Evolutionary conservation across 2,888 invertebrate species (phyloP).

Genomic region (Psococerastis gibbosa): DNA sequence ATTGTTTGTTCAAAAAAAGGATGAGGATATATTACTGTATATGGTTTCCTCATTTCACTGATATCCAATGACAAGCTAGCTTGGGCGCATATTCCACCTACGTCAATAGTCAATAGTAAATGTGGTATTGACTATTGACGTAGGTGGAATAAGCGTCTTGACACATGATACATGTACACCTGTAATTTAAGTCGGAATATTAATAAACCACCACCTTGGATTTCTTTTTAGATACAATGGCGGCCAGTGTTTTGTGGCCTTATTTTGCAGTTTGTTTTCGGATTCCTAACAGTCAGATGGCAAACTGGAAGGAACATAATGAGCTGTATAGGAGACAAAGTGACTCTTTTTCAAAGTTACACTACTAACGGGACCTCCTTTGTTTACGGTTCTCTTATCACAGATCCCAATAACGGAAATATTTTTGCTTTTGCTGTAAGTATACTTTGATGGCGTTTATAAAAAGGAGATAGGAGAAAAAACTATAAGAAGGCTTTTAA

Average conservation of each 20-base stretch:
- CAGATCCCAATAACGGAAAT: slow-evolving; percentile 28
- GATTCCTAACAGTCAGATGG: slow-evolving; percentile 72
- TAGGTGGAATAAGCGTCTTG: too few relatives aligned
- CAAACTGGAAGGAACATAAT: slow-evolving; percentile 52
- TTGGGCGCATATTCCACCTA: too few relatives aligned
- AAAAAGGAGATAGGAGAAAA: background rate
- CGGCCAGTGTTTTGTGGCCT: slow-evolving; percentile 61
- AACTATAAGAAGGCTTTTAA: background rate
- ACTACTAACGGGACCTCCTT: slow-evolving; percentile 64
- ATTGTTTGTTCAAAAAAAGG: too few relatives aligned
- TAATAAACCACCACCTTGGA: too few relatives aligned
- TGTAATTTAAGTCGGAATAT: too few relatives aligned
- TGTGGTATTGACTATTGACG: too few relatives aligned
- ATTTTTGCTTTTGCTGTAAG: slow-evolving; percentile 75
- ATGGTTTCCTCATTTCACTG: too few relatives aligned
- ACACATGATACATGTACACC: too few relatives aligned
- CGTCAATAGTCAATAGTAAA: too few relatives aligned
- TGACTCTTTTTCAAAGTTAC: slow-evolving; percentile 58
- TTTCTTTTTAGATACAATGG: slow-evolving; percentile 44
- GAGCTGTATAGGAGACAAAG: slow-evolving; percentile 44
- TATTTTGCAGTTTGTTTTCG: slow-evolving; percentile 65
- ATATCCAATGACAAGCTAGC: too few relatives aligned
- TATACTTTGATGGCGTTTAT: too few relatives aligned
- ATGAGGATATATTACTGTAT: too few relatives aligned
- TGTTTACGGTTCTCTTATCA: slow-evolving; percentile 56